Conservation (phyloP, 2,888 invertebrate genomes). For the Prosopocoilus inquinatus region DNA sequence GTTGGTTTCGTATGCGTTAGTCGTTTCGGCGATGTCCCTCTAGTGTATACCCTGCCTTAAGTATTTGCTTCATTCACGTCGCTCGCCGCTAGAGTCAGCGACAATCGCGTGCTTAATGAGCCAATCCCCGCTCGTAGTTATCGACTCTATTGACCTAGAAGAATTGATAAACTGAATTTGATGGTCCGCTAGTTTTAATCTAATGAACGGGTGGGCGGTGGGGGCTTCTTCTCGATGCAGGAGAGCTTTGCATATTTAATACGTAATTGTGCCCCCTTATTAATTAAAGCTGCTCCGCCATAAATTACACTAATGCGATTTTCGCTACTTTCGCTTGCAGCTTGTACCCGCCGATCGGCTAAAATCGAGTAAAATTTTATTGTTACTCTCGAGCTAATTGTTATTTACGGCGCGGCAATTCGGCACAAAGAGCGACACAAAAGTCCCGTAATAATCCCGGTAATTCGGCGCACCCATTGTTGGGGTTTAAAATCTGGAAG, state of each 20-base stretch:
- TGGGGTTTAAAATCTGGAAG: conserved; percentile 3
- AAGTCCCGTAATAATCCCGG: conserved; percentile 9
- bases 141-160: neutral
- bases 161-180: neutral
- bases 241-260: no score
- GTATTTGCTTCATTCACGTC: neutral
- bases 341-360: neutral
- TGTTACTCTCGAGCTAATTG: neutral
- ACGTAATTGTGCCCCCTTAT: no score
- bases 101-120: neutral
- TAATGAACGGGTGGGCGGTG: no score
- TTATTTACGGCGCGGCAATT: conserved; percentile 1
- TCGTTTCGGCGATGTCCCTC: no score
- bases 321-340: neutral
- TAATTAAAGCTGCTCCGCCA: neutral
- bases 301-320: conserved; percentile 1
- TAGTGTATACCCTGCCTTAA: no score
- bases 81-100: neutral
- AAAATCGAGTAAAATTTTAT: neutral
- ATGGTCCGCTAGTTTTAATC: neutral
- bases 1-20: no score
- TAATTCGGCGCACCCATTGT: conserved; percentile 4
- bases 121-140: neutral
- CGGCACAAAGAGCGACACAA: conserved; percentile 2
- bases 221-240: no score